phyloP scores from a whole-genome alignment of 1,140 invertebrate genomes.

The Eriocheir sinensis region DNA sequence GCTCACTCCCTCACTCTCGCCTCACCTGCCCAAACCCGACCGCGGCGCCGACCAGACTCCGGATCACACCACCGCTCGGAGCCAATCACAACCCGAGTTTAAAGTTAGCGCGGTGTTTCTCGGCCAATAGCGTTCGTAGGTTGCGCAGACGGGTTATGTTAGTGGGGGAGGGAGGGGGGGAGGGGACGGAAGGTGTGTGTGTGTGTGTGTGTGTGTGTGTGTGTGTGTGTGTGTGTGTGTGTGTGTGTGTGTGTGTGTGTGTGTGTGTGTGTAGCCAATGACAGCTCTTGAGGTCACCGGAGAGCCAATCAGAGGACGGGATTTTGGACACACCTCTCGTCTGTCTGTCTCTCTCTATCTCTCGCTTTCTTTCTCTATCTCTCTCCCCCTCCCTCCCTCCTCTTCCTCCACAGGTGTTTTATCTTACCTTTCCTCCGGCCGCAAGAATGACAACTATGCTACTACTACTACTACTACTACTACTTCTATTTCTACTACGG shows the following conservation, averaged over 20 bases:
- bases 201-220: constrained; percentile 3
- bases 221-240: background rate
- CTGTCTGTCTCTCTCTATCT: too few relatives aligned
- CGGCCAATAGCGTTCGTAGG: constrained; percentile 37
- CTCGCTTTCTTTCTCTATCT: too few relatives aligned
- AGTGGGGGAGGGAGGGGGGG: too few relatives aligned
- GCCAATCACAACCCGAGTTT: constrained; percentile 44
- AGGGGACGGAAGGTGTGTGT: background rate
- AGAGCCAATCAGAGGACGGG: background rate
- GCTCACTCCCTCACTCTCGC: background rate
- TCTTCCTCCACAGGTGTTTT: too few relatives aligned
- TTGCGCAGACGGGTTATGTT: too few relatives aligned
- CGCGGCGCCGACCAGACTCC: constrained; percentile 51
- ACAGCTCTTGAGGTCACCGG: too few relatives aligned
- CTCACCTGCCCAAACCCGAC: constrained; percentile 37
- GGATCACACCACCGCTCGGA: constrained; percentile 37
- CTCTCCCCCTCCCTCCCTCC: too few relatives aligned
- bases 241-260: background rate
- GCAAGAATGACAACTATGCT: too few relatives aligned
- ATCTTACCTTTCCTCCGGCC: too few relatives aligned
- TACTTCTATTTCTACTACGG: too few relatives aligned
- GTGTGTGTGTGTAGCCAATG: too few relatives aligned
- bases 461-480: too few relatives aligned
- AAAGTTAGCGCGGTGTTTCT: background rate
- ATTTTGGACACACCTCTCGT: background rate